Conservation (phyloP, 2,797 vertebrate species). For the Gobionotothen gibberifrons region DNA sequence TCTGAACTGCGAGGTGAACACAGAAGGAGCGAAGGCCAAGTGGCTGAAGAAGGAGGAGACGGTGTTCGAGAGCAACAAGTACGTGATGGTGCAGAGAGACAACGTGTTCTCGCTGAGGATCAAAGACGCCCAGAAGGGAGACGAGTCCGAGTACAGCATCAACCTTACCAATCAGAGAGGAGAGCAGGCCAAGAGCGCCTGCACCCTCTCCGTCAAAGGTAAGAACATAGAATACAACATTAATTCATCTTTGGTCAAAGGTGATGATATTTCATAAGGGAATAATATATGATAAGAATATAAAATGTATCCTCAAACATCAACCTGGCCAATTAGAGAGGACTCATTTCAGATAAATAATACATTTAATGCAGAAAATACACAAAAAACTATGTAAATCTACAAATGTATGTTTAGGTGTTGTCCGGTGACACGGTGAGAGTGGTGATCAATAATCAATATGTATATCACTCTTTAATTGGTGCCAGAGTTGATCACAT, state of each 20-base stretch:
- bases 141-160: conserved; percentile 89
- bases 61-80: conserved; percentile 96
- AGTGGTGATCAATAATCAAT: too few relatives aligned
- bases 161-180: conserved; percentile 91
- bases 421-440: too few relatives aligned
- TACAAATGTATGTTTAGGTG: too few relatives aligned
- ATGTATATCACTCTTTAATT: too few relatives aligned
- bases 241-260: too few relatives aligned
- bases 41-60: conserved; percentile 95
- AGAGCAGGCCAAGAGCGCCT: conserved; percentile 91
- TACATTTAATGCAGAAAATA: too few relatives aligned
- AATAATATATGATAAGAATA: too few relatives aligned
- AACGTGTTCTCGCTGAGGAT: conserved; percentile 94
- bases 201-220: conserved; percentile 91
- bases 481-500: not conserved
- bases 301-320: too few relatives aligned
- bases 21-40: conserved; percentile 96
- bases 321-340: too few relatives aligned
- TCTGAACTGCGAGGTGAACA: conserved; percentile 97
- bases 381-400: too few relatives aligned
- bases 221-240: not conserved
- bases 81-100: conserved; percentile 93
- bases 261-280: too few relatives aligned
- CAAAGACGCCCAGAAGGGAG: conserved; percentile 87
- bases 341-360: too few relatives aligned